A percentile compares a stretch with the other conserved stretches of the same genome.
phyloP scores from a whole-genome alignment of 2,797 vertebrate species.

The Ceyx erithaca region DNA sequence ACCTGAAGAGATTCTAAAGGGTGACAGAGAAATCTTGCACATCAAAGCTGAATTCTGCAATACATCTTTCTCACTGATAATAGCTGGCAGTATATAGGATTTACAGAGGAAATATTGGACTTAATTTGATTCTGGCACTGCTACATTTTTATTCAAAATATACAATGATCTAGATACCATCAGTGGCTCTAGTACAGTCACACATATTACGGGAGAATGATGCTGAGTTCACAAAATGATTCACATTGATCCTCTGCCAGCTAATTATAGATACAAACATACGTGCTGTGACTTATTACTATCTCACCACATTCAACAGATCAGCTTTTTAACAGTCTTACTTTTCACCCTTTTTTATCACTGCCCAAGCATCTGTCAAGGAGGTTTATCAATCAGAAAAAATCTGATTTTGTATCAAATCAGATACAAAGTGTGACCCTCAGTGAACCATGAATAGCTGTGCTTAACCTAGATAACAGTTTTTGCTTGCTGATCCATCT shows the following conservation, averaged over 20 bases:
- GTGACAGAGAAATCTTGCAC: rapidly evolving
- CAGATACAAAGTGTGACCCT: not conserved
- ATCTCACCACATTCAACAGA: not conserved
- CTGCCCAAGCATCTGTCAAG: not conserved
- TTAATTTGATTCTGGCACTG: not conserved
- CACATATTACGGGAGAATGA: not conserved
- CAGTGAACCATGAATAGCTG: not conserved
- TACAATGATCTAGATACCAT: not conserved
- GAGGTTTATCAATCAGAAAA: not conserved
- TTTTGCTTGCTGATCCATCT: not conserved
- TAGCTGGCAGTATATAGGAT: not conserved
- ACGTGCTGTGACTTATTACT: not conserved
- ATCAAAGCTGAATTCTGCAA: not conserved
- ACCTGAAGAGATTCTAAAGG: not conserved
- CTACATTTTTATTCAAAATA: not conserved
- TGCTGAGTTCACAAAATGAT: not conserved
- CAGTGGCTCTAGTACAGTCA: not conserved
- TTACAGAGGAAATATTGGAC: not conserved
- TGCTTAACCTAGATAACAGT: not conserved
- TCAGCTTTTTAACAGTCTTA: not conserved
- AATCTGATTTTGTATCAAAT: too few species aligned
- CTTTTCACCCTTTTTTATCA: not conserved
- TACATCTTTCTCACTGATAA: not conserved
- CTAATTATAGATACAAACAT: not conserved
- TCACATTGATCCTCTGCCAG: not conserved